Evolutionary conservation across 2,797 vertebrate genomes (phyloP).

Genomic region (Sebastes matsubarae): DNA sequence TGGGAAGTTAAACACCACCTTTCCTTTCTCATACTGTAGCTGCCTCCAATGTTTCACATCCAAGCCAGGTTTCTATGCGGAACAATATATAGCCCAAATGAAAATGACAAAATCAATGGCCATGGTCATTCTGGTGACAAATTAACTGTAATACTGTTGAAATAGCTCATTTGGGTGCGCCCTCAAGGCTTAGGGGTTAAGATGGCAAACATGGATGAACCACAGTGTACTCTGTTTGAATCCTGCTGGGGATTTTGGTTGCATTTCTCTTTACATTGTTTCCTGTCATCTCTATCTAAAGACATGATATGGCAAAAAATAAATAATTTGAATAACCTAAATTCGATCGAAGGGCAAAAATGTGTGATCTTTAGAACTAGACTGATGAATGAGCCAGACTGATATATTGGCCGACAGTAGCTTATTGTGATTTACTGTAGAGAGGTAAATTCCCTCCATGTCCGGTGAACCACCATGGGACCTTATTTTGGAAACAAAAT

Average conservation of each 20-base stretch:
- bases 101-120: background rate
- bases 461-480: too few species aligned
- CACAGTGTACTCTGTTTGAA: background rate
- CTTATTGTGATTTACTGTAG: background rate
- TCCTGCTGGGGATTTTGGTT: background rate
- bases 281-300: background rate
- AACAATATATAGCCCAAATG: background rate
- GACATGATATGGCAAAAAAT: background rate
- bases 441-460: too few species aligned
- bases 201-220: background rate
- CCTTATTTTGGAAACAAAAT: too few species aligned
- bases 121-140: background rate
- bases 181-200: background rate
- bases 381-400: background rate
- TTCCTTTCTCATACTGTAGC: background rate
- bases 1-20: background rate
- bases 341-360: background rate
- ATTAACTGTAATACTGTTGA: background rate
- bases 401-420: background rate
- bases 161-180: background rate
- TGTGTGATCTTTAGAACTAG: background rate
- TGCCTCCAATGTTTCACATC: background rate
- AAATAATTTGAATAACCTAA: background rate
- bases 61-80: background rate
- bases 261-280: background rate